phyloP scores from a whole-genome alignment of 1,140 invertebrate species.

The Bursaphelenchus mucronatus region DNA sequence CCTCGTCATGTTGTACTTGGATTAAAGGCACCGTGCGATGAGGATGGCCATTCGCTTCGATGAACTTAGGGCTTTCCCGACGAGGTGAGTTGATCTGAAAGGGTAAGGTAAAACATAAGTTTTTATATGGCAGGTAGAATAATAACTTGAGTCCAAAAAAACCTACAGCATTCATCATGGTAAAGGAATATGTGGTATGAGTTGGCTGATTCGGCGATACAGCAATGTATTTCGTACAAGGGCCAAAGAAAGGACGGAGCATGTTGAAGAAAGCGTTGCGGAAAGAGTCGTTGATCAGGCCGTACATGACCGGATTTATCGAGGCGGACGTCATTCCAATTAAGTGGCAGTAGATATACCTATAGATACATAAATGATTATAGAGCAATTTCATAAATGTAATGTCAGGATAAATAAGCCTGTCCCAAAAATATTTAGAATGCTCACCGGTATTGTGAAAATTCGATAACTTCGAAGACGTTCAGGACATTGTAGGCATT shows the following conservation, averaged over 20 bases:
- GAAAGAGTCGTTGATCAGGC: conserved; percentile 50
- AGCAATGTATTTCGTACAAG: conserved; percentile 45
- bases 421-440: no score
- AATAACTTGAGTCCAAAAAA: background rate
- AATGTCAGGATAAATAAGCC: background rate
- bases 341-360: conserved; percentile 58
- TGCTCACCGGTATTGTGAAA: conserved; percentile 55
- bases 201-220: conserved; percentile 28
- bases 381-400: conserved; percentile 6
- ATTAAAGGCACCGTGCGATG: no score
- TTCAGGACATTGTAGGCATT: conserved; percentile 59
- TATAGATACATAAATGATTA: conserved; percentile 20
- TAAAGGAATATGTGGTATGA: conserved; percentile 29
- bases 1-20: no score
- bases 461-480: conserved; percentile 56
- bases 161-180: conserved; percentile 17
- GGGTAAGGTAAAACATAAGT: no score
- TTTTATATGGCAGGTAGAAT: background rate
- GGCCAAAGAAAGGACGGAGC: conserved; percentile 45
- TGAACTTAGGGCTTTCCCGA: no score
- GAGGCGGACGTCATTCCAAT: conserved; percentile 57
- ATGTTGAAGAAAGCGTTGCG: conserved; percentile 43
- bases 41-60: no score
- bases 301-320: conserved; percentile 57
- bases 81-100: no score